Conservation (phyloP, 1,140 invertebrate genomes). For the Schlechtendalia chinensis region DNA sequence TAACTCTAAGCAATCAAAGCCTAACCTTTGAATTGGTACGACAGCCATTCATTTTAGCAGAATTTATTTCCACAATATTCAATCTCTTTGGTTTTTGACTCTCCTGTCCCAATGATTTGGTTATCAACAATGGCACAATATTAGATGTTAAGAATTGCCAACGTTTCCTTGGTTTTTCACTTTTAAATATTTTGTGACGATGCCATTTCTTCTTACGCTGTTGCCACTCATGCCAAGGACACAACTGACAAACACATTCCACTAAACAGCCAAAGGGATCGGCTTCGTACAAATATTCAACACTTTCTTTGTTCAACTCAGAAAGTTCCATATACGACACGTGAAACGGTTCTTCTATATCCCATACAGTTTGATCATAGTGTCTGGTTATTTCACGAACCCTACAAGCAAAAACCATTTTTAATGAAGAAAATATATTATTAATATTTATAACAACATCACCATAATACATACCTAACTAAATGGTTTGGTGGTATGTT, state of each 20-base stretch:
- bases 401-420: slow-evolving; percentile 1
- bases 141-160: slow-evolving; percentile 25
- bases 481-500: slow-evolving; percentile 21
- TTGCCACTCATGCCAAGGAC: slow-evolving; percentile 39
- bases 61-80: slow-evolving; percentile 8
- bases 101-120: background rate
- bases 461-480: slow-evolving; percentile 3
- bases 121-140: background rate
- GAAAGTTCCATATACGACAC: slow-evolving; percentile 28
- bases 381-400: slow-evolving; percentile 47
- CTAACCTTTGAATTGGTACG: slow-evolving; percentile 25
- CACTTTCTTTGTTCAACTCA: slow-evolving; percentile 21
- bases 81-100: slow-evolving; percentile 28
- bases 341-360: slow-evolving; percentile 34
- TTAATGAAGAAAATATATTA: background rate
- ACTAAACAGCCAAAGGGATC: slow-evolving; percentile 23
- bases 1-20: background rate
- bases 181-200: slow-evolving; percentile 22
- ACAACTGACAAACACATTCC: slow-evolving; percentile 40
- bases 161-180: slow-evolving; percentile 4
- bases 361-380: slow-evolving; percentile 46
- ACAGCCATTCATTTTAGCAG: slow-evolving; percentile 34
- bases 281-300: slow-evolving; percentile 33
- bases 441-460: background rate
- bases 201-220: slow-evolving; percentile 25